Percentiles rank a stretch among this genome's conserved stretches.
Conservation (phyloP, 2,113 vertebrate species). For the Siniperca knerii region DNA sequence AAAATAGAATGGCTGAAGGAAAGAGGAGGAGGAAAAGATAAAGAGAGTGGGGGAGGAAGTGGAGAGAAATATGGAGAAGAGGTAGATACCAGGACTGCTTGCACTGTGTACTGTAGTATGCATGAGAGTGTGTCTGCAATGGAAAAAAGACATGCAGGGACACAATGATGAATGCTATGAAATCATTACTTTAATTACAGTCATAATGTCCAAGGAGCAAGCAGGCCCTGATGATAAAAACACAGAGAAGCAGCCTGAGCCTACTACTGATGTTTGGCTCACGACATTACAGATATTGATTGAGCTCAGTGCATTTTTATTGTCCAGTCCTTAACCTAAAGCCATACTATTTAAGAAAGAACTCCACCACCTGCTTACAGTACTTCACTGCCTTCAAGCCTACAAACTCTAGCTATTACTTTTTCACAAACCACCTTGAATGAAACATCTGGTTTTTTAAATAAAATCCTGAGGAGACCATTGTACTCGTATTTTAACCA, state of each 20-base stretch:
- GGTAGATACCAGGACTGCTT: not conserved
- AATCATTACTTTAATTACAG: slow-evolving; percentile 64
- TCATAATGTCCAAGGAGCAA: slow-evolving; percentile 37
- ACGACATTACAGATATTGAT: slow-evolving; percentile 56
- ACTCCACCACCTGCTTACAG: not conserved
- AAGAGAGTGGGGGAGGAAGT: slow-evolving; percentile 29
- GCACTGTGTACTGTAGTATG: slow-evolving; percentile 24
- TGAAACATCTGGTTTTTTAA: slow-evolving; percentile 24
- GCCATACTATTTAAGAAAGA: slow-evolving; percentile 21
- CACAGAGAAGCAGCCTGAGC: slow-evolving; percentile 15
- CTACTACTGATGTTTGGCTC: slow-evolving; percentile 50
- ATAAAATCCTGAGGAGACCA: not conserved
- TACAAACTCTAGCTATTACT: not conserved
- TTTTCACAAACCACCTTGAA: not conserved
- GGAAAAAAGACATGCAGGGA: slow-evolving; percentile 13
- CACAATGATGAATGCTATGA: slow-evolving; percentile 53
- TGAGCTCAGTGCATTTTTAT: slow-evolving; percentile 44
- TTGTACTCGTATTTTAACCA: slow-evolving; percentile 4
- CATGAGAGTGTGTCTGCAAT: slow-evolving; percentile 4
- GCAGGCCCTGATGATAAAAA: slow-evolving; percentile 41
- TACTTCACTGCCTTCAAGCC: not conserved
- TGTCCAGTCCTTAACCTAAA: slow-evolving; percentile 42
- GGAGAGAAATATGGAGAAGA: slow-evolving; percentile 27
- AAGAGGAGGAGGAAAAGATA: slow-evolving; percentile 39
- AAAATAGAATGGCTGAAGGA: slow-evolving; percentile 66